A percentile compares a stretch with the other conserved stretches of the same genome.
These are phyloP conservation scores for Mimas tiliae DNA, from an alignment of 2,888 invertebrate genomes.

Conservation along the genomic window DNA sequence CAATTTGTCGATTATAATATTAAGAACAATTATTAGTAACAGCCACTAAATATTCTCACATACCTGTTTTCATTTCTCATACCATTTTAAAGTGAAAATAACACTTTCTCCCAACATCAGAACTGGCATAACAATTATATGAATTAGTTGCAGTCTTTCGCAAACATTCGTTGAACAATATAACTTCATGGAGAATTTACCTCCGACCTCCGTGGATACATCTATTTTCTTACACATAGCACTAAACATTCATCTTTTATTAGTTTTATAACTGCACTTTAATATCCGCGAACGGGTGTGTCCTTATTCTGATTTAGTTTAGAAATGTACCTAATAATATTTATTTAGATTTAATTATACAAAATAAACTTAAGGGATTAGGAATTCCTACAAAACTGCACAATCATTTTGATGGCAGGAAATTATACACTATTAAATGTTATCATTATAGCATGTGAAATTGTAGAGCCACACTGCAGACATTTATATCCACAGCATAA, in stretches of 20 bases:
- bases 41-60: background rate
- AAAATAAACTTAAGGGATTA: background rate
- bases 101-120: slow-evolving; percentile 19
- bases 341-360: background rate
- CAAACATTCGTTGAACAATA: background rate
- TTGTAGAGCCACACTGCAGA: no score
- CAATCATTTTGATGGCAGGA: no score
- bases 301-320: slow-evolving; percentile 25
- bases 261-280: slow-evolving; percentile 30
- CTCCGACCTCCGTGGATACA: slow-evolving; percentile 9
- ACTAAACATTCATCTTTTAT: slow-evolving; percentile 28
- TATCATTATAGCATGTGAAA: no score
- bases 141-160: slow-evolving; percentile 14
- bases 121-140: slow-evolving; percentile 16
- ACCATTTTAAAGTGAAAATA: slow-evolving; percentile 19
- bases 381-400: no score
- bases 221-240: slow-evolving; percentile 23
- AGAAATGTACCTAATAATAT: background rate
- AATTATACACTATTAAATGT: no score
- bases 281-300: slow-evolving; percentile 8
- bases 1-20: background rate
- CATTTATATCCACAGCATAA: no score
- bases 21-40: background rate
- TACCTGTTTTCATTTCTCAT: slow-evolving; percentile 15
- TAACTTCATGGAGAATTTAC: slow-evolving; percentile 4